Evolutionary conservation across 2,888 invertebrate species (phyloP), one percentile per base, ranked within the genome.

Genomic region (Gerosis bhagava): DNA sequence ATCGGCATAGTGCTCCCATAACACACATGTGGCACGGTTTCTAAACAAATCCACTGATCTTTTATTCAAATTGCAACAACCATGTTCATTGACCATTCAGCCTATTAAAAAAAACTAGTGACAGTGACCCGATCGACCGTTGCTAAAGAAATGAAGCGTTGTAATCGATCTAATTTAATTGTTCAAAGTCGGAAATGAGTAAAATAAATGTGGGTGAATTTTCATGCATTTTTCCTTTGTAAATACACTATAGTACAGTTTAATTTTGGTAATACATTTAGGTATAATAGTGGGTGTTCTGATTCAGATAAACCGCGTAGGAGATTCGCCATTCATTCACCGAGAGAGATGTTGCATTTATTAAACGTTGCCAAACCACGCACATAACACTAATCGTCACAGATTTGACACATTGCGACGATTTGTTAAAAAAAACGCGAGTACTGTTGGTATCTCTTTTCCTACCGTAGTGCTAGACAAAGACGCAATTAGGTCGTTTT

Each of bases 1-100:
- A 83, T 46, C 83, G 82, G 64, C 87, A 88, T 62, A 88, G 64
- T 55, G 77, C 83, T 56, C 87, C 86, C 77, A 86, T 84, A 61
- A 84, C 81, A 83, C 84, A 86, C 84, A 84, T 46, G 32, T 34
- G 39, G 17, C 26, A 21, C 21, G 39, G 11, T 37, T 45, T 36
- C 35, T 44, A 44, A 34, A 45, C 37, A 45, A 45, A 45, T 37
- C 36, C 16, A 21, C 39, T 4, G 39, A 31, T 47, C 26, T 24
- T 40, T 47, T 47, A 47, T 47, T 40, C 34, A 34, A 34, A 40
- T 40, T 24, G 32, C 39, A 29, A 24, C 24, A 29, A 21, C 36
- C 29, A 44, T 25, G 24, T 39, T 39, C 45, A 32, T 32, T 45
- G 45, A 32, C 31, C 45, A 44, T 45, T 45, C 35, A 45, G 31